Conservation (phyloP, 1,140 invertebrate genomes). For the Cotesia glomerata region DNA sequence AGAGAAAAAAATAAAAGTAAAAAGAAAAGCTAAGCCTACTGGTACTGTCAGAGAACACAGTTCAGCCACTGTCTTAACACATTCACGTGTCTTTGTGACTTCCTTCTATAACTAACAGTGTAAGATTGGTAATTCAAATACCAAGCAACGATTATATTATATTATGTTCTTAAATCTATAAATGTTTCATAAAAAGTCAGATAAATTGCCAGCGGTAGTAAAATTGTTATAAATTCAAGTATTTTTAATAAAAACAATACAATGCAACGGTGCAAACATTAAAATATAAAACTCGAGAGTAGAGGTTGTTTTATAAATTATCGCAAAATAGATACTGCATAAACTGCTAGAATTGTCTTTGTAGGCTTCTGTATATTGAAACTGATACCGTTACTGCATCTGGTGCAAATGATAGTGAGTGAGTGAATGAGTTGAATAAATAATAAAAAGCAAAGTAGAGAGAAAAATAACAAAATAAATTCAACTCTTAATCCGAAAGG, state of each 20-base stretch:
- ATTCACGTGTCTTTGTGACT: too few species aligned
- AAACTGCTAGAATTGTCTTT: constrained; percentile 26
- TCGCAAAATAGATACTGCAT: background rate
- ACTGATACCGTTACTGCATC: constrained; percentile 21
- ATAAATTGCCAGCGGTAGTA: too few species aligned
- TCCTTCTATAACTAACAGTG: too few species aligned
- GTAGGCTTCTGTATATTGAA: constrained; percentile 20
- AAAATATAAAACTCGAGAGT: background rate
- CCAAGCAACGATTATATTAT: too few species aligned
- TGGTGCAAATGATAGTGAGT: background rate
- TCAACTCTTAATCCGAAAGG: background rate
- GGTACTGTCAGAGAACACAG: too few species aligned
- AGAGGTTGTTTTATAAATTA: background rate
- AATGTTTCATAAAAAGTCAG: too few species aligned
- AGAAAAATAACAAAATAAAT: background rate
- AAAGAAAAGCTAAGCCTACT: background rate
- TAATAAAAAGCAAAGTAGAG: background rate
- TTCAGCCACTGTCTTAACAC: too few species aligned
- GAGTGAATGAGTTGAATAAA: background rate
- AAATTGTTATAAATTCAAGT: too few species aligned
- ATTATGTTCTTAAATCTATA: too few species aligned
- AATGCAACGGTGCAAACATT: too few species aligned
- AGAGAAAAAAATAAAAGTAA: background rate
- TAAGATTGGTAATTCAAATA: too few species aligned
- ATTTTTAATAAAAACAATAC: too few species aligned